Conservation (phyloP, 2,888 invertebrate species). For the Acheta domesticus region DNA sequence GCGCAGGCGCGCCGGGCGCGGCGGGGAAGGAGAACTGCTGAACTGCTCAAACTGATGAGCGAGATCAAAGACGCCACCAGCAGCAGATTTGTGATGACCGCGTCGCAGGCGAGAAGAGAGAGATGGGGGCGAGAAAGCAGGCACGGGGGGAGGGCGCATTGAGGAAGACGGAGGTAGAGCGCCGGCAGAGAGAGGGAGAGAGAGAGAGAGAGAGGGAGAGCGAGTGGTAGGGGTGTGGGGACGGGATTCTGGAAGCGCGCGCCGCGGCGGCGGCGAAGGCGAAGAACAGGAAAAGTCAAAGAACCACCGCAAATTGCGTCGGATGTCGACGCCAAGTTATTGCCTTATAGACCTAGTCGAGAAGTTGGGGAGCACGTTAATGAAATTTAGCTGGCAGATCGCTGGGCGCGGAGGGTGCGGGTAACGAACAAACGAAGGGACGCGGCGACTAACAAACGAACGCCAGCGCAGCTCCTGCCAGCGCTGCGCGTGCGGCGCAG, state of each 20-base stretch:
- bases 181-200: neutral
- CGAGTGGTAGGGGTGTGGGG: neutral
- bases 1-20: neutral
- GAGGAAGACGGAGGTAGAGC: neutral
- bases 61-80: neutral
- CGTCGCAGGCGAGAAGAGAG: neutral
- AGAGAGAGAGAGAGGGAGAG: neutral
- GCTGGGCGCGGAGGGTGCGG: neutral
- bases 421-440: neutral
- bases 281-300: neutral
- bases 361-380: conserved; percentile 6
- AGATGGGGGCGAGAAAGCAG: neutral
- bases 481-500: neutral
- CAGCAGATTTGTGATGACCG: neutral
- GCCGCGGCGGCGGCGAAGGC: neutral
- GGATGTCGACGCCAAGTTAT: conserved; percentile 7
- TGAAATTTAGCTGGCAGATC: neutral
- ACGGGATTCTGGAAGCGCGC: neutral
- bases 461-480: neutral
- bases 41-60: neutral
- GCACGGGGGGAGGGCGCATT: neutral
- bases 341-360: conserved; percentile 18
- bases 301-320: neutral
- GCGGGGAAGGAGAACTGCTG: neutral
- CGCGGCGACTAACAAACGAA: neutral